Evolutionary conservation across 2,888 invertebrate species (phyloP), one percentile per base, ranked within the genome.

Genomic region (Cosmorhoe ocellata): DNA sequence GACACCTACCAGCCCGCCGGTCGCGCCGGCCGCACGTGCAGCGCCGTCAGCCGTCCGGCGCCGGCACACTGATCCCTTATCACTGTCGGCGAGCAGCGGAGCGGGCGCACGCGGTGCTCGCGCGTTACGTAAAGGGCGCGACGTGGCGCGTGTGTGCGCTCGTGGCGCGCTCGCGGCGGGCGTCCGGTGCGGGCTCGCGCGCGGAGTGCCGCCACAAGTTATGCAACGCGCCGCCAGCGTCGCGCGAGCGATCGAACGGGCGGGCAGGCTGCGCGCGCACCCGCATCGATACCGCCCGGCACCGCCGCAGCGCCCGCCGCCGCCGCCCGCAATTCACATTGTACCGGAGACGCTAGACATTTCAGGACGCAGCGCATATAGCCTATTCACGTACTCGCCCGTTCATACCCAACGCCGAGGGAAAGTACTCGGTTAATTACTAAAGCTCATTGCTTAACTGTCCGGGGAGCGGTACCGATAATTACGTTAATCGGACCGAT

Each of bases 51-150:
- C 46, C 54, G 60, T 58, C 74, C 73, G 67, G 60, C 73, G 66
- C 71, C 68, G 67, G 74, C 71, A 73, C 80, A 80, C 81, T 78
- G 71, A 74, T 69, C 68, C 74, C 67, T 67, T 64, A 74, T 67
- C 83, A 82, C 84, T 76, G n/a, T n/a, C n/a, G 69, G 75, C 66
- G 71, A 69, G 56, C 55, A 55, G 43, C 52, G 68, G 66, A 52
- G 51, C 52, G 64, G 67, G 67, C 71, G 71, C 76, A 79, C 76
- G 75, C 76, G 78, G 58, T 80, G 83, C 73, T 74, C 81, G 86
- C 87, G 86, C 86, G 86, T 87, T 88, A 86, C 86, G 87, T 87
- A 84, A 86, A 85, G 79, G 83, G 84, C 84, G 85, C 85, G 81
- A 77, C 76, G 74, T 66, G 68, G 81, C 81, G 84, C 84, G 81